Evolutionary conservation across 2,797 vertebrate genomes (phyloP), one percentile per base, ranked within the genome.

Genomic region (Sebastes iracundus): DNA sequence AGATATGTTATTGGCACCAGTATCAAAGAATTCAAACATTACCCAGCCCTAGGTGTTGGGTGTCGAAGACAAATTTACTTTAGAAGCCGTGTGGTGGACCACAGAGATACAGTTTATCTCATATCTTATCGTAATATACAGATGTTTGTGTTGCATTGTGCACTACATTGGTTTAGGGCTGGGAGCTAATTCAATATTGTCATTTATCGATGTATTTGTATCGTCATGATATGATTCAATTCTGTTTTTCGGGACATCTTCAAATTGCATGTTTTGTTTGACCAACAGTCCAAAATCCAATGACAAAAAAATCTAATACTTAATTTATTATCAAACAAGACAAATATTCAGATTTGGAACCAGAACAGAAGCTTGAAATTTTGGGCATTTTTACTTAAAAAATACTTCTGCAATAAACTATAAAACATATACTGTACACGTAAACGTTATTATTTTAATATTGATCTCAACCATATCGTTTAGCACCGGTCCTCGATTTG

Each of bases 31-130:
- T 23, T 55, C 22, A 55, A 81, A 70, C 64, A 32, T 60, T 5
- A 84, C 69, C 58, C 67, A 6, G 56, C 56, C 49, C 28, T 0
- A 6, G n/a, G 30, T 66, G 2, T 27, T 63, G 16, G 0, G 35
- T 42, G 66, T 20, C 3, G 1, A 81, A 71, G 65, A 64, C 66
- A 42, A 7, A 84, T 81, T 77, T 80, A 64, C 69, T 61, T 42
- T 61, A 38, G 49, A 75, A 32, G 28, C 52, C 9, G 18, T 16
- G 20, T n/a, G 23, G 22, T 75, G 32, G 22, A 79, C 22, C 30
- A 28, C 65, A 79, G 38, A 46, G 53, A 69, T 53, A 23, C 20
- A n/a, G 27, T 14, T 10, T 22, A 62, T 69, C 22, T 62, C 5
- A 27, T 49, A 66, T 72, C 52, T 73, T 69, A 75, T 72, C 55